Base-by-base conservation (phyloP, 2,113 vertebrate genomes). In the Alethe castanea region DNA sequence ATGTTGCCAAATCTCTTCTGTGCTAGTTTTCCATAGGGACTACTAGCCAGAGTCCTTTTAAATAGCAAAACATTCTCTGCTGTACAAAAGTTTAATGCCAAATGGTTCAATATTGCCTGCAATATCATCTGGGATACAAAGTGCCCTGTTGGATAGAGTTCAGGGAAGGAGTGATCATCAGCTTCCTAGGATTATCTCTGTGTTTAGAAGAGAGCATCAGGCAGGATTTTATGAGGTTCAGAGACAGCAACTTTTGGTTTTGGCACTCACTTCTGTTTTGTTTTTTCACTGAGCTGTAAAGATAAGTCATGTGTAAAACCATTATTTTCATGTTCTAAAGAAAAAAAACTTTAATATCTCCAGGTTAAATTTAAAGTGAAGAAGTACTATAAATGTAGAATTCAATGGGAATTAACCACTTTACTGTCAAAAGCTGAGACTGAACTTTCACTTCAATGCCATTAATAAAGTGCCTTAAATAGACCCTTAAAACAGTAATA, bases 381-480 rank as follows among this genome's bases (percentile, higher is more conserved):
- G 28, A 95, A 97, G 81, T 81, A 93, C 42, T 92, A 64, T 78
- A 92, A 96, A 96, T 78, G 95, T 89, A 95, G 59, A 94, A 53
- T 57, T 88, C 36, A 71, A 92, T 86, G 94, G 67, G 86, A 95
- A 97, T 96, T 94, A 96, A 97, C 92, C 92, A 96, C 96, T 96
- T 97, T 92, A 91, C 88, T 95, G 96, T 97, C 96, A 85, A 91
- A 94, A 95, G 87, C 71, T 79, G 62, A 92, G 80, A 53, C 25
- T 82, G 79, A 93, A 64, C 23, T 71, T 91, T 62, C 50, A 85
- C 56, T 89, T 69, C 73, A 82, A 47, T 45, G 61, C 23, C 45
- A 66, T 73, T 77, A 67, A 76, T 85, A 88, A 95, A 95, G 81
- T 80, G 80, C 62, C 77, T 81, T 70, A 65, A 19, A 17, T 66